These are phyloP conservation scores for Perodicticus potto DNA, from an alignment of 2,797 vertebrate genomes.

Conservation along the genomic window DNA sequence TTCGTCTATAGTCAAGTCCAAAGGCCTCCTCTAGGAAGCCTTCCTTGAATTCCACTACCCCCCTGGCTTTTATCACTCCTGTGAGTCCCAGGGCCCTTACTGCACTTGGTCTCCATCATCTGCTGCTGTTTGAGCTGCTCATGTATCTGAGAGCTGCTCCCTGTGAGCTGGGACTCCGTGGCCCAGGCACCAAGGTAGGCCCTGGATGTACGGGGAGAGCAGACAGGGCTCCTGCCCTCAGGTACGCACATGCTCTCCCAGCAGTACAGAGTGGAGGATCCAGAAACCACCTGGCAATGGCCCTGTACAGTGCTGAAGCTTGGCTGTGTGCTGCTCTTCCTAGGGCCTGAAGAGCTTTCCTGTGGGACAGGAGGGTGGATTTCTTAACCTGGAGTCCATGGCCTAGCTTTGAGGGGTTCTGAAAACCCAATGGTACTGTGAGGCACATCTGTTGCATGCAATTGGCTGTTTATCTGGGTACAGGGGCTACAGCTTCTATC, in stretches of 20 bases:
- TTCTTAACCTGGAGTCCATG: not conserved
- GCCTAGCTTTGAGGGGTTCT: not conserved
- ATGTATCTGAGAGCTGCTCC: not conserved
- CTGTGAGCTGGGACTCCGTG: not conserved
- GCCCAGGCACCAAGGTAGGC: not conserved
- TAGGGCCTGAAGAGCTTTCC: not conserved
- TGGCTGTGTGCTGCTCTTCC: not conserved
- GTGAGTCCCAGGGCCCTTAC: not conserved
- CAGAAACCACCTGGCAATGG: not conserved
- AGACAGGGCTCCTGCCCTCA: not conserved
- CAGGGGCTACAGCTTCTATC: not conserved
- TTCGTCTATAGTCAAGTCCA: not conserved
- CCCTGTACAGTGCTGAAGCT: not conserved
- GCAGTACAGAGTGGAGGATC: not conserved
- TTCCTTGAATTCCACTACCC: not conserved
- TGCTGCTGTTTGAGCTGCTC: not conserved
- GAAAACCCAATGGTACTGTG: rapidly evolving
- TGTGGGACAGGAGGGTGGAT: too few relatives aligned
- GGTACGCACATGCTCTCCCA: rapidly evolving
- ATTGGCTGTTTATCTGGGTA: not conserved
- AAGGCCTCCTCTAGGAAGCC: not conserved
- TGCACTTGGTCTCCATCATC: not conserved
- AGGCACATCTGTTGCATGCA: not conserved
- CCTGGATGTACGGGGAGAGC: not conserved
- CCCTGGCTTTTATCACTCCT: not conserved